Conservation (phyloP, 2,797 vertebrate species). For the Gorsachius magnificus region DNA sequence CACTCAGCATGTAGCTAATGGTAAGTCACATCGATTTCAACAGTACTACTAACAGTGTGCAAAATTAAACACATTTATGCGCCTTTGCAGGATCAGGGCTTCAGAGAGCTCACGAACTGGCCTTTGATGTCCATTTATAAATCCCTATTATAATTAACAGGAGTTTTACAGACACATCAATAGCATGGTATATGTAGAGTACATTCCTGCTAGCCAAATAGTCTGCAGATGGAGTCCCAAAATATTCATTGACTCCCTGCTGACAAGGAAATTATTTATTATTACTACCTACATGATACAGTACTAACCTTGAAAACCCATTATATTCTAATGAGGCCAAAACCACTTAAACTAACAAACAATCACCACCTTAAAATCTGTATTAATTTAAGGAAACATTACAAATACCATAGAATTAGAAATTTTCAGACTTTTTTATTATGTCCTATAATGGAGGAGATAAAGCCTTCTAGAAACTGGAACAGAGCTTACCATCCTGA, state of each 20-base stretch:
- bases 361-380: background rate
- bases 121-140: slow-evolving; percentile 64
- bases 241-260: slow-evolving; percentile 70
- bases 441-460: background rate
- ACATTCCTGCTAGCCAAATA: slow-evolving; percentile 55
- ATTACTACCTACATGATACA: slow-evolving; percentile 66
- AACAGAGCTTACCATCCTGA: background rate
- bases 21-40: slow-evolving; percentile 35
- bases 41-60: slow-evolving; percentile 29
- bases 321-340: slow-evolving; percentile 63
- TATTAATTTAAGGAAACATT: slow-evolving; percentile 16
- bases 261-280: slow-evolving; percentile 71
- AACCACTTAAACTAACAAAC: slow-evolving; percentile 9
- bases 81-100: slow-evolving; percentile 34
- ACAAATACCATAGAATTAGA: background rate
- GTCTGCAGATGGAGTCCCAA: slow-evolving; percentile 67
- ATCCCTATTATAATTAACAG: slow-evolving; percentile 56
- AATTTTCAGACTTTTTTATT: background rate
- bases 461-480: background rate
- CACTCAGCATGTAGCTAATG: slow-evolving; percentile 45
- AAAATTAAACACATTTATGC: slow-evolving; percentile 63
- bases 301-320: slow-evolving; percentile 67
- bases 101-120: slow-evolving; percentile 51
- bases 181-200: slow-evolving; percentile 5
- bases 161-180: slow-evolving; percentile 46